Evolutionary conservation across 2,888 invertebrate genomes (phyloP).

Genomic region (Nasonovia ribisnigri): DNA sequence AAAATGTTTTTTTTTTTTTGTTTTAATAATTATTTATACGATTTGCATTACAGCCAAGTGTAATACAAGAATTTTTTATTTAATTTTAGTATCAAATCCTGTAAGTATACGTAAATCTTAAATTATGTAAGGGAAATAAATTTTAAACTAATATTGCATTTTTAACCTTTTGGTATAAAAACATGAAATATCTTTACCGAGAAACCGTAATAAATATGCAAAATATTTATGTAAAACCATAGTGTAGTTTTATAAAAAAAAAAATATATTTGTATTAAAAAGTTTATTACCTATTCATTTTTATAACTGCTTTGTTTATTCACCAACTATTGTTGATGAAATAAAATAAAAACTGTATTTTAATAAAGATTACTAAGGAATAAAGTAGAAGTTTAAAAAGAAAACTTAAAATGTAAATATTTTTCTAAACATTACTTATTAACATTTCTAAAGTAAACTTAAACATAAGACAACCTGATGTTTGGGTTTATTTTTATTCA

Average conservation of each 20-base stretch:
- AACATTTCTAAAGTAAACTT: background rate
- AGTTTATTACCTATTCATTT: background rate
- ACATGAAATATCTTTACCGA: background rate
- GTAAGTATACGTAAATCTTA: background rate
- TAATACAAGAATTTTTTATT: background rate
- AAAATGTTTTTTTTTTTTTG: too few relatives aligned
- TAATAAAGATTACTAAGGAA: background rate
- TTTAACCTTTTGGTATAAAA: background rate
- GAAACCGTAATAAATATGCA: background rate
- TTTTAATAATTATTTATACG: background rate
- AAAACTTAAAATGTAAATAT: background rate
- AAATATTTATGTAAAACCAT: background rate
- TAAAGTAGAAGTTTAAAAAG: background rate
- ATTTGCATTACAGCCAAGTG: too few relatives aligned
- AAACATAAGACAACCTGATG: background rate
- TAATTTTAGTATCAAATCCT: background rate
- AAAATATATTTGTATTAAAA: background rate
- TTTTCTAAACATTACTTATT: background rate
- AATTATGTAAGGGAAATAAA: background rate
- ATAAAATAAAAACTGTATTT: background rate
- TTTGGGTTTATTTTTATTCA: background rate
- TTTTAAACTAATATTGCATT: background rate
- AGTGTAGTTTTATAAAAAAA: background rate
- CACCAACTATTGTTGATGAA: background rate
- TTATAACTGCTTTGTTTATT: conserved; percentile 2